Base-by-base conservation (phyloP, 2,888 invertebrate species). In the Tiphia femorata region DNA sequence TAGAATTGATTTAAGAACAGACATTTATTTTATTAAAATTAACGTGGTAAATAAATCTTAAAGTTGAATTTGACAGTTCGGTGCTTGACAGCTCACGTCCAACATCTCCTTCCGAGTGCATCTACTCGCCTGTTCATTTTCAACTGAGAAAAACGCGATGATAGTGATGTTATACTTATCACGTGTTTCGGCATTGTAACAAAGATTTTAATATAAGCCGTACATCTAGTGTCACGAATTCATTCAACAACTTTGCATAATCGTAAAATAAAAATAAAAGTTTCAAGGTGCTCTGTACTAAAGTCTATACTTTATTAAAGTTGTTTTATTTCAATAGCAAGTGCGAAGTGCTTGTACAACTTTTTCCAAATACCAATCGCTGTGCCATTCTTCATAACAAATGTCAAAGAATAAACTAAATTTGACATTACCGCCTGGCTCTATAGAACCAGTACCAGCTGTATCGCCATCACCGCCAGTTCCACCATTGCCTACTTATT, bases 351-450 rank as follows among this genome's bases (percentile, higher is more conserved):
- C 21, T 41, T 41, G 21, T 14, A 41, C 21, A 41, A 41, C 14
- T 41, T 20, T 14, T 12, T n/a, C 14, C 37, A 1, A 1, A 1
- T n/a, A 17, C 19, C 19, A 37, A 19, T 19, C 5, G 6, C 30
- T 25, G 30, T 29, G 20, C 10, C 19, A 30, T 23, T 37, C 38
- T n/a, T 1, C 29, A 7, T 43, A 51, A 60, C 70, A 87, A 85
- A 94, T 95, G 94, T 95, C 95, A 75, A 95, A 95, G 85, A 96
- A 96, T 84, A 96, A 95, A 86, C 86, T 95, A 77, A 95, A 95
- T 83, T 85, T 96, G 84, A 95, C 95, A 80, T 87, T 96, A 80
- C 95, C 95, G 77, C 94, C 95, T 78, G 94, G 94, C 83, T 92
- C 94, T 67, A 92, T 95, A 71, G 95, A 94, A 84, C 89, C 91